Evolutionary conservation across 2,797 vertebrate species (phyloP).

Genomic region (Sebastes hopkinsi): DNA sequence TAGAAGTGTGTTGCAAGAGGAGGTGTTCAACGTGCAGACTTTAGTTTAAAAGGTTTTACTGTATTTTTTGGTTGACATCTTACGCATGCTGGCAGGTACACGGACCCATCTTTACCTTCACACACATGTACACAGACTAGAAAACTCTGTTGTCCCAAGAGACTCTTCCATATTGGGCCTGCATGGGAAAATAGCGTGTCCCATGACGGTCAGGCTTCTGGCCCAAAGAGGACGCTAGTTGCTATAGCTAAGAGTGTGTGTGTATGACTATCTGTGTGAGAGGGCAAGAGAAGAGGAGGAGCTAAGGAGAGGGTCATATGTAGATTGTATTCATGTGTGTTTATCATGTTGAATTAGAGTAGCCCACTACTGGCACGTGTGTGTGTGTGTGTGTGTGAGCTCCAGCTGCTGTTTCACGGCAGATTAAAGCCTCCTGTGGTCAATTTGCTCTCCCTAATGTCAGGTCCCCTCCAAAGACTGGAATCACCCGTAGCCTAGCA

Average conservation of each 20-base stretch:
- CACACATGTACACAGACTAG: background rate
- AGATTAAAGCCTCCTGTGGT: conserved; percentile 98
- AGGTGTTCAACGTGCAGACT: background rate
- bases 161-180: background rate
- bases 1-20: background rate
- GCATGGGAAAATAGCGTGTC: background rate
- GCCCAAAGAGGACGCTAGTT: background rate
- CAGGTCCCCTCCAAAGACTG: conserved; percentile 92
- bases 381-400: conserved; percentile 48
- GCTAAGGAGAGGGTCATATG: background rate
- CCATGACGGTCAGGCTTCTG: background rate
- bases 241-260: background rate
- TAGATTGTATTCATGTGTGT: conserved; percentile 11
- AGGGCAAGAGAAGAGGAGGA: background rate
- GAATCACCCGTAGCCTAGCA: conserved; percentile 96
- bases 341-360: conserved; percentile 52
- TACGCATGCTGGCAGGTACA: background rate
- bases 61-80: background rate
- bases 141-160: background rate
- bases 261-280: background rate
- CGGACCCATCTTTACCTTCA: background rate
- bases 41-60: background rate
- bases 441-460: conserved; percentile 99
- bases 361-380: conserved; percentile 15
- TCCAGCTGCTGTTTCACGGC: conserved; percentile 93